Base-by-base conservation (phyloP, 1,140 invertebrate genomes). In the Bilobella aurantiaca region DNA sequence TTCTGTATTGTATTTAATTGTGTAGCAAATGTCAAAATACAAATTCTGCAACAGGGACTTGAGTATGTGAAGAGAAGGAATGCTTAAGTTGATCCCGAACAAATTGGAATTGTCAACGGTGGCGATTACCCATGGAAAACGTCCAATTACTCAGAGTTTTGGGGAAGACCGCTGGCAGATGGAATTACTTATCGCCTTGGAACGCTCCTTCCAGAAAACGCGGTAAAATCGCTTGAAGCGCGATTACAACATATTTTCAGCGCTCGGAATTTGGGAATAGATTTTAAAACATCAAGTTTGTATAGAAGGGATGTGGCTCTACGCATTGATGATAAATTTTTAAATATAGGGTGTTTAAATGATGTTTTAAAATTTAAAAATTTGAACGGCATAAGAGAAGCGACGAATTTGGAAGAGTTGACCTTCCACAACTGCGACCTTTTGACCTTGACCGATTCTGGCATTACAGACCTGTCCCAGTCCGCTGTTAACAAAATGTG, bases 141-240 rank as follows among this genome's bases (percentile, higher is more conserved):
- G 0, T 76, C 79, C 16, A 95, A 93, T 78, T 89, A 95, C 74
- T 82, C 86, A 0, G 77, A 85, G 69, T 93, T 95, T 77, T 91
- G 87, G 85, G 91, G 89, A 0, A 82, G 83, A 74, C 91, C 87
- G 23, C 81, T 95, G 2, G 62, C 70, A 2, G 89, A 95, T 14
- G 93, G 91, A 1, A 78, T 94, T 8, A 76, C 81, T 56, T 83
- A 86, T 65, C 84, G 86, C 70, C 79, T 91, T 28, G 89, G 90
- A 74, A 84, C 85, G 37, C 76, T 83, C 46, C 78, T 81, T 76
- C 78, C 85, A 65, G 80, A 81, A 64, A 70, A 76, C 78, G 74
- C 78, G 78, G 78, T 81, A 77, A 73, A 75, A 74, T 65, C n/a
- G n/a, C n/a, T n/a, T n/a, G n/a, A n/a, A n/a, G n/a, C n/a, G n/a